Evolutionary conservation across 2,888 invertebrate species (phyloP).

Genomic region (Cerastis leucographa): DNA sequence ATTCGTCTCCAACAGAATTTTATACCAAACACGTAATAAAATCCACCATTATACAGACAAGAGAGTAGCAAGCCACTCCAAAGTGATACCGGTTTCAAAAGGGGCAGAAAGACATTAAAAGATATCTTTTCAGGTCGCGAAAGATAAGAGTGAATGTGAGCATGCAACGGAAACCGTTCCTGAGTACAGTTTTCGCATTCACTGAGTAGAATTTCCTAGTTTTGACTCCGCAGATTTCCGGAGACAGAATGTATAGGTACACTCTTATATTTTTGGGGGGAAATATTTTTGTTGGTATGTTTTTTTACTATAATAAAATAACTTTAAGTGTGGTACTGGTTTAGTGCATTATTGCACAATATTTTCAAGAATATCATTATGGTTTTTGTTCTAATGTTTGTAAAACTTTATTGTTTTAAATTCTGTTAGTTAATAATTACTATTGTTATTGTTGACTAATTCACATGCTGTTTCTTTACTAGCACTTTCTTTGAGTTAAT

Average conservation of each 20-base stretch:
- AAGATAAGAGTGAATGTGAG: constrained; percentile 61
- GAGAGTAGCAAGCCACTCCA: constrained; percentile 30
- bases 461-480: background rate
- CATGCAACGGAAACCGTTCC: constrained; percentile 51
- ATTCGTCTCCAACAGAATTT: background rate
- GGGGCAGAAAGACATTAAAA: constrained; percentile 61
- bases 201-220: constrained; percentile 51
- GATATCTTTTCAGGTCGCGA: constrained; percentile 59
- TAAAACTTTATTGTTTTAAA: too few species aligned
- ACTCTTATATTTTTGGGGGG: constrained; percentile 29
- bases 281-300: constrained; percentile 29
- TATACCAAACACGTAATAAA: constrained; percentile 22
- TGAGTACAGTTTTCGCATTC: constrained; percentile 58
- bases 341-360: background rate
- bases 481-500: background rate
- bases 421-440: too few species aligned
- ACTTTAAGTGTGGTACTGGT: background rate
- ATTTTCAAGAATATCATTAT: background rate
- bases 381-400: too few species aligned
- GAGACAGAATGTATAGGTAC: constrained; percentile 26
- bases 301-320: background rate
- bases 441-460: background rate
- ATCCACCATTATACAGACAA: constrained; percentile 11
- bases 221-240: constrained; percentile 35
- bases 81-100: constrained; percentile 46